Evolutionary conservation across 1,140 invertebrate species (phyloP), one percentile per base, ranked within the genome.

Genomic region (Drosophila arawakana): DNA sequence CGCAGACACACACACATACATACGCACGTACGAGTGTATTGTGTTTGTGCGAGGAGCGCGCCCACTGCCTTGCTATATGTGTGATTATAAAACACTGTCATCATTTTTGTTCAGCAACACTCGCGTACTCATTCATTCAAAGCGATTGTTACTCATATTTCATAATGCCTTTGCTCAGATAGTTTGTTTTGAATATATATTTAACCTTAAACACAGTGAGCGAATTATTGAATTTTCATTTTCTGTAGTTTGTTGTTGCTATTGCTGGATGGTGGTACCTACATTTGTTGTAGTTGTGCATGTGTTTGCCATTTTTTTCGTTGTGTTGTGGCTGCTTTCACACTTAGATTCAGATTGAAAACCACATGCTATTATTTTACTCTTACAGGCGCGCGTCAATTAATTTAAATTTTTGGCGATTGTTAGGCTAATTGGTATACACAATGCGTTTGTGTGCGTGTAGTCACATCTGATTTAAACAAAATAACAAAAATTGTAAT

Each of bases 141-240:
- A 25, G 70, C 35, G 25, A 59, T 35, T 71, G 46, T 58, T 52
- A 70, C 66, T 81, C 75, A 67, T 68, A 79, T 89, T 84, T 90
- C 85, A 89, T 81, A 89, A 81, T 89, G 52, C 44, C 58, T 44
- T 68, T 41, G 21, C 15, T 43, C 34, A 39, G 34, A n/a, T 52
- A 6, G 41, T 43, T 58, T 59, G 39, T 67, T 65, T 55, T 67
- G 21, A 39, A 73, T 55, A 78, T 68, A 73, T 55, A 78, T 68
- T 74, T 89, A 88, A 89, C 84, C 84, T 78, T 74, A 63, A 58
- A 46, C 65, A 65, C 41, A 59, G 35, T 18, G 7, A 3, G 60
- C 54, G 60, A 72, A 69, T 85, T 90, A 89, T 89, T 90, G 85
- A 90, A 84, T 90, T 90, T 89, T 89, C 84, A 73, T 81, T 63